phyloP scores from a whole-genome alignment of 2,797 vertebrate species.

The Falco berigora region DNA sequence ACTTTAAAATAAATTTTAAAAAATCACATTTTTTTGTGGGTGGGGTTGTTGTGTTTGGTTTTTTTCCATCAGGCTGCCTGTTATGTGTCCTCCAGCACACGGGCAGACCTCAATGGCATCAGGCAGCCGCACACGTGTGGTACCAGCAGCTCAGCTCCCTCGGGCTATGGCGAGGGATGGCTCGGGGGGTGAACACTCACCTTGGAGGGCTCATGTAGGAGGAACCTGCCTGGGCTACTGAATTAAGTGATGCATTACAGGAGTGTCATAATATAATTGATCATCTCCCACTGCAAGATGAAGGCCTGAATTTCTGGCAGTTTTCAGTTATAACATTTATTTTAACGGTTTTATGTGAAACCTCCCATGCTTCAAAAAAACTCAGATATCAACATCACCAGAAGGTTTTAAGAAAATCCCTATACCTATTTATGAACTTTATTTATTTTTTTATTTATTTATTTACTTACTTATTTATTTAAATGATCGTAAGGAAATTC shows the following conservation, averaged over 20 bases:
- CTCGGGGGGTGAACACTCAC: fast-evolving
- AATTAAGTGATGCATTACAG: background rate
- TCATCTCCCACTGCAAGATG: background rate
- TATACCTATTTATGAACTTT: background rate
- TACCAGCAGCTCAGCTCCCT: background rate
- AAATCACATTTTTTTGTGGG: background rate
- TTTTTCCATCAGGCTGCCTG: background rate
- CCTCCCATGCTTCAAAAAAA: background rate
- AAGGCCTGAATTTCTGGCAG: background rate
- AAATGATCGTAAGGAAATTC: background rate
- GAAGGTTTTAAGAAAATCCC: background rate
- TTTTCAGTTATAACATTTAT: background rate
- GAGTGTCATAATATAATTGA: no score
- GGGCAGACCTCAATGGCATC: background rate
- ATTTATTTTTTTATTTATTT: no score
- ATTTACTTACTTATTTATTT: no score
- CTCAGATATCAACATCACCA: background rate
- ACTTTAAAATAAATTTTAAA: background rate
- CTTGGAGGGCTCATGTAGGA: background rate
- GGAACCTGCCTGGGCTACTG: background rate
- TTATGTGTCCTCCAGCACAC: background rate
- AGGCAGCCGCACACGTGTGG: background rate
- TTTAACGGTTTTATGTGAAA: background rate
- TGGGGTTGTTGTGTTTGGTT: background rate
- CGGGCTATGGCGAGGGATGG: background rate